Percentiles rank a stretch among this genome's conserved stretches.
Evolutionary conservation across 2,888 invertebrate species (phyloP).

Genomic region (Microdon myrmicae): DNA sequence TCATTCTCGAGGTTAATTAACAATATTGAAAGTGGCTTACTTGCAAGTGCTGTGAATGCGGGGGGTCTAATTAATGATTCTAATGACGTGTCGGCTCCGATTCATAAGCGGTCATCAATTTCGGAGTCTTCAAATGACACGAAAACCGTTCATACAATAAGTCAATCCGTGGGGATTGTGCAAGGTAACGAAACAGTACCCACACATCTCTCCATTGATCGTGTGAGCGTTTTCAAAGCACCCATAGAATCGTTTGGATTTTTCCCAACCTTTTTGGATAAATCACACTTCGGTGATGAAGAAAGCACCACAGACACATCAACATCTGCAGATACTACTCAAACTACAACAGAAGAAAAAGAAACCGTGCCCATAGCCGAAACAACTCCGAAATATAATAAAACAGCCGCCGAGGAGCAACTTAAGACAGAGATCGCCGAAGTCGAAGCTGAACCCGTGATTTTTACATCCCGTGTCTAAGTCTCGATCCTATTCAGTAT

Average conservation of each 20-base stretch:
- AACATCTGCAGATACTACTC: background rate
- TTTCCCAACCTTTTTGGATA: conserved; percentile 54
- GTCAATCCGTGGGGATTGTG: conserved; percentile 45
- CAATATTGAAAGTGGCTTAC: conserved; percentile 60
- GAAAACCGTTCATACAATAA: background rate
- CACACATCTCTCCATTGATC: conserved; percentile 62
- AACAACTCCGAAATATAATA: too few relatives aligned
- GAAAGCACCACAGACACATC: background rate
- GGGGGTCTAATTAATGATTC: conserved; percentile 54
- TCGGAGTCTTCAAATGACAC: background rate
- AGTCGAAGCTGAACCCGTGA: conserved; percentile 65
- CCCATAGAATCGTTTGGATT: conserved; percentile 13
- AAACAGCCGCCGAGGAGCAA: conserved; percentile 60
- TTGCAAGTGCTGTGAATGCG: conserved; percentile 59
- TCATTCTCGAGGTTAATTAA: conserved; percentile 60
- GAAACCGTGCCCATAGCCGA: conserved; percentile 56
- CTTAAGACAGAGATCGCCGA: conserved; percentile 65
- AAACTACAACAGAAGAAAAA: conserved; percentile 16
- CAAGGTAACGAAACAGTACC: conserved; percentile 58
- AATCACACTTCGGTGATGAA: conserved; percentile 55
- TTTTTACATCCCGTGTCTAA: conserved; percentile 63
- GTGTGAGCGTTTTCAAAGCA: conserved; percentile 54
- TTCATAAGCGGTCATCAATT: conserved; percentile 27
- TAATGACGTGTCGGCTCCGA: conserved; percentile 39
- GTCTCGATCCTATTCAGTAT: too few relatives aligned